These are phyloP conservation scores for Ips typographus DNA, from an alignment of 1,140 invertebrate genomes.

Conservation along the genomic window DNA sequence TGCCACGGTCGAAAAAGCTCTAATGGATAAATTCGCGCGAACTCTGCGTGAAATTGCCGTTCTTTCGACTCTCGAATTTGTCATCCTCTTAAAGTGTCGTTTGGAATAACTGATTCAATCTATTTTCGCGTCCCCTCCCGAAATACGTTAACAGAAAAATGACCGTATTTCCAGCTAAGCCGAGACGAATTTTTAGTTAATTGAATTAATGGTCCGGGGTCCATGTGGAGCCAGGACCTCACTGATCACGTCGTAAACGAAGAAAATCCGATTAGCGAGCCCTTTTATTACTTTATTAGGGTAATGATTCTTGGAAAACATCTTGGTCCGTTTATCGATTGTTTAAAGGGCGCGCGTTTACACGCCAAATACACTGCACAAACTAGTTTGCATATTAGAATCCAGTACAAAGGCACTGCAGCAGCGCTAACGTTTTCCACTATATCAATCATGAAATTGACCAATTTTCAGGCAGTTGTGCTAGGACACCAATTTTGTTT, in stretches of 20 bases:
- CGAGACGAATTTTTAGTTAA: slow-evolving; percentile 32
- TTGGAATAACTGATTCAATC: slow-evolving; percentile 31
- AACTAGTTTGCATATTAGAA: too few species aligned
- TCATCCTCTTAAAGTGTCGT: slow-evolving; percentile 35
- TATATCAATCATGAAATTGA: too few species aligned
- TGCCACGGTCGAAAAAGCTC: slow-evolving; percentile 32
- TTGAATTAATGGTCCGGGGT: slow-evolving; percentile 29
- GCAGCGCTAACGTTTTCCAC: too few species aligned
- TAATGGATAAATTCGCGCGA: slow-evolving; percentile 35
- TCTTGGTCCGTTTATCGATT: too few species aligned
- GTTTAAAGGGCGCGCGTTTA: too few species aligned
- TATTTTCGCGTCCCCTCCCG: slow-evolving; percentile 16
- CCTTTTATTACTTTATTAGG: slow-evolving; percentile 5
- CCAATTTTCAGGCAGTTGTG: too few species aligned
- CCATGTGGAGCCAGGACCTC: slow-evolving; percentile 1
- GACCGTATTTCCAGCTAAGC: slow-evolving; percentile 27
- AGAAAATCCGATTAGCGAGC: slow-evolving; percentile 12
- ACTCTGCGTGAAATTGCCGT: slow-evolving; percentile 33
- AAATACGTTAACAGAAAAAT: slow-evolving; percentile 30
- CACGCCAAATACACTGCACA: too few species aligned
- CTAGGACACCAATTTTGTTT: too few species aligned
- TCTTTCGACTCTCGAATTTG: slow-evolving; percentile 33
- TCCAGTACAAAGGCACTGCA: too few species aligned
- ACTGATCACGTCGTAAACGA: slow-evolving; percentile 11
- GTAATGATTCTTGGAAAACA: neutral